Conservation (phyloP, 1,140 invertebrate genomes). For the Drosophila sucinea region DNA sequence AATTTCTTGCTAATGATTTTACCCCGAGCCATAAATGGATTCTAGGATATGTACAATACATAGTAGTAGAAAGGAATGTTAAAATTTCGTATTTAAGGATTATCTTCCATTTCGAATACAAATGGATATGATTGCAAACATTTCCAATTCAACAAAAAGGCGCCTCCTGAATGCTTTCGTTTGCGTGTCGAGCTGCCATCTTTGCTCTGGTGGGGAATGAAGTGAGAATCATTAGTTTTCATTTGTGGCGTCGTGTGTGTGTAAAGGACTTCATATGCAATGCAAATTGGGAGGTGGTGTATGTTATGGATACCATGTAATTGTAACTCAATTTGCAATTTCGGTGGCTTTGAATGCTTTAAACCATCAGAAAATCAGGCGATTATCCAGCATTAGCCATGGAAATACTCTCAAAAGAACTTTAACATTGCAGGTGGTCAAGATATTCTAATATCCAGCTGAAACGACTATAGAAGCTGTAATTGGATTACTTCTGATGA, state of each 20-base stretch:
- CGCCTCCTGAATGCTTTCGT: background rate
- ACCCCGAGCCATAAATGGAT: no score
- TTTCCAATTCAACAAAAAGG: background rate
- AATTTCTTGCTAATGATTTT: no score
- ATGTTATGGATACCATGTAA: background rate
- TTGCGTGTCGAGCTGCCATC: background rate
- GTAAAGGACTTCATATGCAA: slow-evolving; percentile 33
- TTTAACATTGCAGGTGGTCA: no score
- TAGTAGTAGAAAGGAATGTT: no score
- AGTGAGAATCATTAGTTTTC: slow-evolving; percentile 49
- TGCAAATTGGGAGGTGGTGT: slow-evolving; percentile 36
- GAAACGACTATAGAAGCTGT: background rate
- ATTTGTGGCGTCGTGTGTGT: slow-evolving; percentile 43
- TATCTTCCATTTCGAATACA: no score
- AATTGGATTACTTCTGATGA: background rate
- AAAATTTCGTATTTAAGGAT: no score
- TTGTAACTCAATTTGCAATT: slow-evolving; percentile 37
- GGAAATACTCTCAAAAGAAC: no score
- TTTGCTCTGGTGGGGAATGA: background rate
- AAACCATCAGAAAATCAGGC: background rate
- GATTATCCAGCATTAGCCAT: no score
- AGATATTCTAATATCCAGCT: no score
- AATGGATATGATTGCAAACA: background rate
- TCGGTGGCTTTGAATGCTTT: slow-evolving; percentile 28
- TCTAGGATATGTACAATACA: no score